Evolutionary conservation across 1,140 invertebrate species (phyloP), one percentile per base, ranked within the genome.

Genomic region (Pararge aegeria): DNA sequence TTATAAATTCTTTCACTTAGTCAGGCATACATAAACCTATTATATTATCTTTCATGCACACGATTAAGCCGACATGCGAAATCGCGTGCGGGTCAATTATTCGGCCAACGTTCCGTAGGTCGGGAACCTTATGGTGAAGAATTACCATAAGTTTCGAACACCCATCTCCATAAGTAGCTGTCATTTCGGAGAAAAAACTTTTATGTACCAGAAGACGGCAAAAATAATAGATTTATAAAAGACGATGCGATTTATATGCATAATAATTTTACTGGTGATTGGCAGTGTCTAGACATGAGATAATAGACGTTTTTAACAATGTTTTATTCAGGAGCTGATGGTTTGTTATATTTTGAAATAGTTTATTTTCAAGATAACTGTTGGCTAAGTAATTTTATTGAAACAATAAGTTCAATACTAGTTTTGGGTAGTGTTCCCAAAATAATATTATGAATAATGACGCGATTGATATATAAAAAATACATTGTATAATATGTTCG

Each of bases 41-140:
- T 79, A 42, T 5, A 78, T n/a, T n/a, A n/a, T 52, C 48, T 44
- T 52, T 61, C 73, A 78, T 61, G 73, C 66, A 64, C 56, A 72
- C 58, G 68, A 70, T 68, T 61, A 55, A 46, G 30, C 55, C 48
- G 29, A 63, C 78, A 81, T 75, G 80, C 80, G 46, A 83, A 73
- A 55, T 81, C 59, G 82, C 82, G 78, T 85, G 81, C 52, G 38
- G 13, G 58, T 30, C 52, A 61, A 46, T 65, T 70, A 55, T 42
- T 61, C 54, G 61, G 67, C 54, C 66, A 57, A 63, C 44, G 61
- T 75, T 61, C 59, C 64, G 68, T 69, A 72, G 80, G 78, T 77
- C 76, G 75, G 72, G 73, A 73, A 80, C 78, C 74, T 74, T 79
- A 79, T 79, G 68, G 61, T 55, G 53, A 60, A 38, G 61, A 62